These are phyloP conservation scores for Petromus typicus DNA, from an alignment of 2,113 vertebrate species.

Conservation along the genomic window DNA sequence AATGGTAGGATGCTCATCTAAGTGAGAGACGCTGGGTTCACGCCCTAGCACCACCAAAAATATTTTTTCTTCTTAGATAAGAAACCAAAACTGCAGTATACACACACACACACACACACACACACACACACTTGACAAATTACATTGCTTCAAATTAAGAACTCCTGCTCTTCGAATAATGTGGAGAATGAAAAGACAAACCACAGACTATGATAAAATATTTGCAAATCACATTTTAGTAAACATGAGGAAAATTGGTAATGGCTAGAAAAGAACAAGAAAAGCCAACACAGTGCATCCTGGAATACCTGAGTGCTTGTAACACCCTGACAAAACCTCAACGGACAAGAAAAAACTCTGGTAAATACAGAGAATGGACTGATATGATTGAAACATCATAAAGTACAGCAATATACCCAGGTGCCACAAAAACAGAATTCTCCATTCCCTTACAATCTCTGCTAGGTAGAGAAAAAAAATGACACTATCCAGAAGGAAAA, in stretches of 20 bases:
- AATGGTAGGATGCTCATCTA: neutral
- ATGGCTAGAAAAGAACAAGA: neutral
- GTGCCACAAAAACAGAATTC: neutral
- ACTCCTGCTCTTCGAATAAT: neutral
- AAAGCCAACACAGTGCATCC: neutral
- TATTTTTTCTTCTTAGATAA: neutral
- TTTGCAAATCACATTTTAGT: neutral
- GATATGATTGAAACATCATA: neutral
- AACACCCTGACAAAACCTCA: conserved; percentile 30
- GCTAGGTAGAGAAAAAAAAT: neutral
- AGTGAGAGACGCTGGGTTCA: neutral
- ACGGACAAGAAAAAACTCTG: neutral
- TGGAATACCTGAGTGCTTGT: neutral
- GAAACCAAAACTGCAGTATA: neutral
- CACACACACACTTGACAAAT: neutral
- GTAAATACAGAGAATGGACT: neutral
- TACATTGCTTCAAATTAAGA: neutral
- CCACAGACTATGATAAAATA: neutral
- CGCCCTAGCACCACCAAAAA: neutral
- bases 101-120: neutral
- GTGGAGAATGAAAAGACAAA: neutral
- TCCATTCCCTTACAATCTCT: conserved; percentile 19
- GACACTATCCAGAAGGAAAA: neutral
- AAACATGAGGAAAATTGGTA: neutral
- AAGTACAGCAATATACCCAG: neutral